These are phyloP conservation scores for Drosophila neoperkinsi DNA, from an alignment of 2,888 invertebrate genomes.

Conservation along the genomic window DNA sequence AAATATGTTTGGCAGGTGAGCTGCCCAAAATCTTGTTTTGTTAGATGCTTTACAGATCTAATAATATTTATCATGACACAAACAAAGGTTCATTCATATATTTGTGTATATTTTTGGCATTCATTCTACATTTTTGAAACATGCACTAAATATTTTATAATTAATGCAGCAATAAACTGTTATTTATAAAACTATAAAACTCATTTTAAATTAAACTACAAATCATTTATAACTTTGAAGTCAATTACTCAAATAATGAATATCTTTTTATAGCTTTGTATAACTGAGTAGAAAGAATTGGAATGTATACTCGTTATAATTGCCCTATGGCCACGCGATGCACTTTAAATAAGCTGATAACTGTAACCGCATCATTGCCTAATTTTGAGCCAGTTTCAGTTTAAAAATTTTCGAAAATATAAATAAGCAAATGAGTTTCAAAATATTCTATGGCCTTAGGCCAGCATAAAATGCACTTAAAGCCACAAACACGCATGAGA, in stretches of 20 bases:
- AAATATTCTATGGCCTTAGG: conserved; percentile 46
- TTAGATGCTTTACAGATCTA: neutral
- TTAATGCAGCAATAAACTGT: neutral
- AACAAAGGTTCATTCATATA: neutral
- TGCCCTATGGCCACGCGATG: neutral
- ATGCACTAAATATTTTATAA: neutral
- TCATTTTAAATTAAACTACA: neutral
- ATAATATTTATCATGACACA: neutral
- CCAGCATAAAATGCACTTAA: conserved; percentile 45
- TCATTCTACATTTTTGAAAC: neutral
- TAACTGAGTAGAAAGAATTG: neutral
- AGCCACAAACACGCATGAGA: conserved; percentile 46
- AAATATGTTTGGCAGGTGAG: neutral
- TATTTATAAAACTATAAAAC: neutral
- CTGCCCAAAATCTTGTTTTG: neutral
- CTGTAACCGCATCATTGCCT: conserved; percentile 26
- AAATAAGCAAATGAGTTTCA: conserved; percentile 24
- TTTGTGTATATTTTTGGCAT: neutral
- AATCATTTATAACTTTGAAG: neutral
- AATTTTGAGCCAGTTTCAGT: conserved; percentile 26
- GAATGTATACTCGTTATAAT: neutral
- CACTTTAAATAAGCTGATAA: conserved; percentile 14
- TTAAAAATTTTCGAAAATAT: conserved; percentile 6
- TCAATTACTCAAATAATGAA: neutral
- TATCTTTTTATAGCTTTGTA: neutral